Percentiles rank a stretch among this genome's conserved stretches.
Conservation (phyloP, 92 coral and sea anemone genomes). For the Micromussa lordhowensis region DNA sequence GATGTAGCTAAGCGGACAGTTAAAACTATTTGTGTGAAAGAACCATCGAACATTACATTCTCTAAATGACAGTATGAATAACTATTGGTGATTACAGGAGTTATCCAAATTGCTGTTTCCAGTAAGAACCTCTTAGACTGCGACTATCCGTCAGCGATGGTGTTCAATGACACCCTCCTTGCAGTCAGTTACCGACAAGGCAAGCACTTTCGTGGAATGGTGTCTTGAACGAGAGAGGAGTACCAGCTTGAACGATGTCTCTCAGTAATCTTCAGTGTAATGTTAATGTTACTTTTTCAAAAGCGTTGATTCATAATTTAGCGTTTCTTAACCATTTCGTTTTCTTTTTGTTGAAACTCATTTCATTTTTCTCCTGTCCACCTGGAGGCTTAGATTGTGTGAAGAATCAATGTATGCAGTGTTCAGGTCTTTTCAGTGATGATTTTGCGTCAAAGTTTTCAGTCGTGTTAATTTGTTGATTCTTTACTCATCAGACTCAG, state of each 20-base stretch:
- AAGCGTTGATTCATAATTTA: too few relatives aligned
- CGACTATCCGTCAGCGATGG: neutral
- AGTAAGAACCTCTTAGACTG: neutral
- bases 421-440: neutral
- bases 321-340: too few relatives aligned
- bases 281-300: too few relatives aligned
- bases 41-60: too few relatives aligned
- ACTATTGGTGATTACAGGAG: neutral
- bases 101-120: neutral
- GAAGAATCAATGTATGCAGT: too few relatives aligned
- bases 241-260: neutral
- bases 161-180: neutral
- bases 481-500: constrained; percentile 44
- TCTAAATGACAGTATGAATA: neutral
- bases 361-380: too few relatives aligned
- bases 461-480: neutral
- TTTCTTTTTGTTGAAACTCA: too few relatives aligned
- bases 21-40: too few relatives aligned
- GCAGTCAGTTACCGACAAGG: neutral
- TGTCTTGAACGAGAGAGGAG: neutral
- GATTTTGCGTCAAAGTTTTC: neutral
- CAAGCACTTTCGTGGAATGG: neutral
- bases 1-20: too few relatives aligned
- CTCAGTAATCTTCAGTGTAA: too few relatives aligned
- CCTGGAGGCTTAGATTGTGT: too few relatives aligned